Evolutionary conservation across 35 echinoderm and acorn worm species (phyloP).

Genomic region (Lytechinus pictus): DNA sequence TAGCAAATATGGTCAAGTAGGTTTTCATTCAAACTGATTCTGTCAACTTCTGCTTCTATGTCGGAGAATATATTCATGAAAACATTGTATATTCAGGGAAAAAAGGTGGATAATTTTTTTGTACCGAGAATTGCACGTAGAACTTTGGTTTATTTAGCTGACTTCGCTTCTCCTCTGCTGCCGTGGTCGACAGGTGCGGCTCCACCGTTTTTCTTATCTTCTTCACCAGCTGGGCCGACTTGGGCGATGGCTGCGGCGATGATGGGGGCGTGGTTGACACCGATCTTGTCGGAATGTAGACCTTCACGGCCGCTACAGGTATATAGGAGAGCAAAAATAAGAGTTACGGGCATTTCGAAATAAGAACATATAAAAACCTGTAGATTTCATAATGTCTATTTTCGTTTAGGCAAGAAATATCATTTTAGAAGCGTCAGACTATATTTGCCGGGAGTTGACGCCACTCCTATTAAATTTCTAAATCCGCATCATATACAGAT

Average conservation of each 20-base stretch:
- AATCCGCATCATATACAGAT: not conserved
- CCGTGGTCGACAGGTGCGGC: not conserved
- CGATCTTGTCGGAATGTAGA: constrained; percentile 22
- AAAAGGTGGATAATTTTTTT: not conserved
- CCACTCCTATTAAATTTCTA: not conserved
- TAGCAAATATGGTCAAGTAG: no score
- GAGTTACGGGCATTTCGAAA: no score
- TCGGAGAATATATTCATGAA: no score
- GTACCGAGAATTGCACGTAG: constrained; percentile 37
- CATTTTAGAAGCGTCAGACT: not conserved
- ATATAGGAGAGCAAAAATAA: not conserved
- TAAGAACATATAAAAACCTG: no score
- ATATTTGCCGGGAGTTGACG: not conserved
- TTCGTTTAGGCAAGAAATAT: no score
- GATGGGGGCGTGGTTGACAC: constrained; percentile 24
- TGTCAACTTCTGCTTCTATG: no score
- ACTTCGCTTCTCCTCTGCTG: constrained; percentile 10
- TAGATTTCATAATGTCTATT: no score
- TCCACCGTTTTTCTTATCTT: constrained; percentile 42
- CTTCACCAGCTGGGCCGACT: constrained; percentile 25
- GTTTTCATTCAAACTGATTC: no score
- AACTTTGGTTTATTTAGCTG: constrained; percentile 31
- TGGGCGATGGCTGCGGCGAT: not conserved
- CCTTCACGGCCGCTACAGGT: constrained; percentile 35
- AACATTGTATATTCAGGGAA: no score